Conservation (phyloP, 1,140 invertebrate species). For the Phocides pigmalion region DNA sequence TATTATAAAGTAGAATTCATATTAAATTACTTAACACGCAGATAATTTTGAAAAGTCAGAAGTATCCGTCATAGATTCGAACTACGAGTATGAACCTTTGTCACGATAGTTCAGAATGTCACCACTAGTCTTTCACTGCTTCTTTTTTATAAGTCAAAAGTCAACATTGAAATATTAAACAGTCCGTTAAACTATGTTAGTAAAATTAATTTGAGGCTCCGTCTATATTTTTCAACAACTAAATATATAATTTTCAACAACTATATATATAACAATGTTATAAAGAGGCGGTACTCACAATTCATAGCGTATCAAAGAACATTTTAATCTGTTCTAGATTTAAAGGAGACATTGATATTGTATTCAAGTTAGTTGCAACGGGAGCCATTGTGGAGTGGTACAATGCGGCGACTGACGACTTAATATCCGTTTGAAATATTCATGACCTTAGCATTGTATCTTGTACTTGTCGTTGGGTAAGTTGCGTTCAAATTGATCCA, state of each 20-base stretch:
- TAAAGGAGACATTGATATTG: conserved; percentile 22
- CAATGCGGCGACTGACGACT: conserved; percentile 26
- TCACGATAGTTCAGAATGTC: no score
- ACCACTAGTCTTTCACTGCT: no score
- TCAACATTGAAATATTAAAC: no score
- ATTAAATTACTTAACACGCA: no score
- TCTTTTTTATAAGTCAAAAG: no score
- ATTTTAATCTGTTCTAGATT: conserved; percentile 27
- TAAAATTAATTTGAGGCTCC: no score
- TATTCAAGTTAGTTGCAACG: conserved; percentile 24
- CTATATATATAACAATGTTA: background rate
- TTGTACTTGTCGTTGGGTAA: background rate
- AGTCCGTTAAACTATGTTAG: no score
- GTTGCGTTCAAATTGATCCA: conserved; percentile 16
- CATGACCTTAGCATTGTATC: conserved; percentile 29
- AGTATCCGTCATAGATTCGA: no score
- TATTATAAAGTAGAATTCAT: no score
- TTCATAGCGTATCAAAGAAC: background rate
- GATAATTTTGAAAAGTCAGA: no score
- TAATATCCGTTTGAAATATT: conserved; percentile 34
- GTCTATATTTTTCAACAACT: background rate
- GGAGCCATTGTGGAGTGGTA: conserved; percentile 20
- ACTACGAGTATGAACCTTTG: no score
- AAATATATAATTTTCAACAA: no score
- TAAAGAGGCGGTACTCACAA: background rate